Base-by-base conservation (phyloP, 2,113 vertebrate species). In the Solea senegalensis region DNA sequence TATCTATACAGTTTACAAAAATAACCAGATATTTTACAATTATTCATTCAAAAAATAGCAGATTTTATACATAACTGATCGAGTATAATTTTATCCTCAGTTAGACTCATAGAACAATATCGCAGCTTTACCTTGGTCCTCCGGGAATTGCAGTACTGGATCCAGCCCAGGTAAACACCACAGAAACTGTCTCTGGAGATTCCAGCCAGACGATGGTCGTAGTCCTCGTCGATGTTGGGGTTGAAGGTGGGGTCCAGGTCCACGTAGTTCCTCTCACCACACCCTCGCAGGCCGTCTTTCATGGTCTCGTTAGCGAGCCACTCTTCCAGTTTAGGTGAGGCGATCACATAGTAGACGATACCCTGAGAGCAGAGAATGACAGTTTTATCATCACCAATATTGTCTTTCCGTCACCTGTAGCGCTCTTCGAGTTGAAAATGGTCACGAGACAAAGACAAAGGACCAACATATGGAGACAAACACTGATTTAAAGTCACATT, bases 191-290 rank as follows among this genome's bases (percentile, higher is more conserved):
- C 97, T 81, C 96, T 94, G 26, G 97, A 99, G 90, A 99, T 95
- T 74, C 98, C 98, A 12, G 98, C 96, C 21, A 99, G 91, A 2
- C 97, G 95, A 26, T 99, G 97, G 90, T 99, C 98, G 65, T 99
- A 99, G 91, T 99, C 98, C 85, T 99, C 97, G 52, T 99, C 98
- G 43, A 99, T 98, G 91, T 99, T 99, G 64, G 98, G 98, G 80
- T 99, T 99, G 90, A 99, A 99, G 2, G 97, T 99, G 10, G 98
- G 97, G 85, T 99, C 98, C 61, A 99, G 94, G 80, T 99, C 98
- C 26, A 99, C 98, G 0, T 99, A 99, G 87, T 97, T 97, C 74
- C 95, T 93, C 86, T 98, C 97, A 1, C 94, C 89, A 71, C 96
- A 99, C 3, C 91, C 89, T 49, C 94, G 92, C 16, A 99, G 90